Evolutionary conservation across 2,888 invertebrate species (phyloP).

Genomic region (Platycnemis pennipes): DNA sequence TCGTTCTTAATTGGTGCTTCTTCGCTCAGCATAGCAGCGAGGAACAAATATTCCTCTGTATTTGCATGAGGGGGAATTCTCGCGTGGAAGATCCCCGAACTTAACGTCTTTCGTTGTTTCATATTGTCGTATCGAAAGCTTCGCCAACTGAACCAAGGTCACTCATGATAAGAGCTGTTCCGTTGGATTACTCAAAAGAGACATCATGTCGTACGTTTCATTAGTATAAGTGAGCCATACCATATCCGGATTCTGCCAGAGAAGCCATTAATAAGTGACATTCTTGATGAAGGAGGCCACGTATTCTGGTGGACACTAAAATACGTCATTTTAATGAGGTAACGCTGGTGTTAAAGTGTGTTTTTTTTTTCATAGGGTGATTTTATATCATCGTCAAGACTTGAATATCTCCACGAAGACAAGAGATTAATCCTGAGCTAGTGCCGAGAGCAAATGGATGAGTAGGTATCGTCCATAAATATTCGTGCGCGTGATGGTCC

Average conservation of each 20-base stretch:
- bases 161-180: not conserved
- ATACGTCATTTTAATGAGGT: not conserved
- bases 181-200: not conserved
- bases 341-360: not conserved
- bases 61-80: too few relatives aligned
- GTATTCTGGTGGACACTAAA: not conserved
- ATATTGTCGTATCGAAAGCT: not conserved
- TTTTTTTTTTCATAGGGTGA: not conserved
- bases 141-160: not conserved
- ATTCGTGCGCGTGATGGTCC: not conserved
- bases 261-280: not conserved
- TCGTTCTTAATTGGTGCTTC: too few relatives aligned
- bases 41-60: too few relatives aligned
- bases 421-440: not conserved
- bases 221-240: not conserved
- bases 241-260: not conserved
- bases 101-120: not conserved
- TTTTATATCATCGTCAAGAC: not conserved
- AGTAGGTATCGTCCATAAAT: not conserved
- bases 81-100: too few relatives aligned
- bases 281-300: not conserved
- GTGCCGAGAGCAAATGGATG: not conserved
- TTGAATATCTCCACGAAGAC: not conserved
- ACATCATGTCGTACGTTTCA: not conserved
- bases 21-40: too few relatives aligned